These are phyloP conservation scores for Cotesia chilonis DNA, from an alignment of 1,140 invertebrate species.

Conservation along the genomic window DNA sequence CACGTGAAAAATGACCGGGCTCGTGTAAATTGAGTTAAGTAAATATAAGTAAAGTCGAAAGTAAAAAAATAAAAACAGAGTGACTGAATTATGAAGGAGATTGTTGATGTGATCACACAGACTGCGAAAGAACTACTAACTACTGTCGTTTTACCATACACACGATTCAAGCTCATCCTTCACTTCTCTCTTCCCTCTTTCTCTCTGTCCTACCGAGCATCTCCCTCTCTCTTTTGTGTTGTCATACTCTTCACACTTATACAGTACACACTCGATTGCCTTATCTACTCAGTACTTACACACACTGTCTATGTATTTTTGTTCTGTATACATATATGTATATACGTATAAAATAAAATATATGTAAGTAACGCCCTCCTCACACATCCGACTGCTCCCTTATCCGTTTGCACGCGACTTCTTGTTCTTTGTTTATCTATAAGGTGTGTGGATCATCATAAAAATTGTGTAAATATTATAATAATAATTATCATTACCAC, in stretches of 20 bases:
- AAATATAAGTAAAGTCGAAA: neutral
- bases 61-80: neutral
- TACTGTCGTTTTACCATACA: constrained; percentile 17
- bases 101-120: constrained; percentile 15
- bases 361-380: constrained; percentile 26
- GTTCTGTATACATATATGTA: too few species aligned
- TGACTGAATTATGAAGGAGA: constrained; percentile 2
- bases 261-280: constrained; percentile 2
- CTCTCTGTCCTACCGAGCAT: neutral
- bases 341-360: neutral
- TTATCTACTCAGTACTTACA: constrained; percentile 3
- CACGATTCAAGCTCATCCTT: constrained; percentile 18
- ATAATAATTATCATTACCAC: too few species aligned
- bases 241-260: constrained; percentile 5
- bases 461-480: constrained; percentile 2
- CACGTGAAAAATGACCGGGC: constrained; percentile 13
- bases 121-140: constrained; percentile 31
- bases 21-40: neutral
- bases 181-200: constrained; percentile 11
- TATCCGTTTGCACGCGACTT: constrained; percentile 23
- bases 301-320: neutral
- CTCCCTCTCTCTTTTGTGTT: constrained; percentile 8
- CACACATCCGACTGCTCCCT: constrained; percentile 26
- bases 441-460: constrained; percentile 5
- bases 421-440: constrained; percentile 1